Base-by-base conservation (phyloP, 2,797 vertebrate genomes). In the Sebastes taczanowskii region DNA sequence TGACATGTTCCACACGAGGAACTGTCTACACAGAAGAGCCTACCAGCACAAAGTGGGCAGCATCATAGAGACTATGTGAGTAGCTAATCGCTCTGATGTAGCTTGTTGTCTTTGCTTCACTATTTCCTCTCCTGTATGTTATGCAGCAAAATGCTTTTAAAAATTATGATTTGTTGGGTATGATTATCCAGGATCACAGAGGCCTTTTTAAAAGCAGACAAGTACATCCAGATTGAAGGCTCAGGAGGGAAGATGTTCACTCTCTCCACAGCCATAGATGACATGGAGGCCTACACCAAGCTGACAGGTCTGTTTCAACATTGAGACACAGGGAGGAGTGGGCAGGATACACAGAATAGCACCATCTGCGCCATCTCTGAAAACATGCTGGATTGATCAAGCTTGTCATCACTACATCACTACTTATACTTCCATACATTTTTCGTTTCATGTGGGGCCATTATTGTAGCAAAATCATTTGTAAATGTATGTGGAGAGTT, bases 271-370 rank as follows among this genome's bases (percentile, higher is more conserved):
- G 96, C 98, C 25, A 96, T 99, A 55, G 95, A 98, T 11, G 97
- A 99, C 92, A 99, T 99, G 98, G 96, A 95, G 93, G 98, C 98
- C 63, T 99, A 98, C 92, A 96, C 96, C 68, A 99, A 98, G 80
- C 93, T 99, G 4, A 99, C 98, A 84, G 98, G 98, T 99, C 77
- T 87, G 94, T 71, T 59, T 55, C 4, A 56, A 56, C 53, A 56
- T 56, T 23, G 25, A 55, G n/a, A 55, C 27, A 55, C 7, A 13
- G 6, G 14, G 9, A 27, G 11, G 7, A 71, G 11, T 60, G 16
- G 59, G 10, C 29, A 61, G 29, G 4, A 18, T 52, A 10, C 4
- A 25, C 7, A 23, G 55, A 25, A 9, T 56, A 56, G 49, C 49
- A 56, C 55, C 11, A 14, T 55, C 11, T 52, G 18, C 3, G 7